Evolutionary conservation across 1,140 invertebrate species (phyloP).

Genomic region (Ectropis grisescens): DNA sequence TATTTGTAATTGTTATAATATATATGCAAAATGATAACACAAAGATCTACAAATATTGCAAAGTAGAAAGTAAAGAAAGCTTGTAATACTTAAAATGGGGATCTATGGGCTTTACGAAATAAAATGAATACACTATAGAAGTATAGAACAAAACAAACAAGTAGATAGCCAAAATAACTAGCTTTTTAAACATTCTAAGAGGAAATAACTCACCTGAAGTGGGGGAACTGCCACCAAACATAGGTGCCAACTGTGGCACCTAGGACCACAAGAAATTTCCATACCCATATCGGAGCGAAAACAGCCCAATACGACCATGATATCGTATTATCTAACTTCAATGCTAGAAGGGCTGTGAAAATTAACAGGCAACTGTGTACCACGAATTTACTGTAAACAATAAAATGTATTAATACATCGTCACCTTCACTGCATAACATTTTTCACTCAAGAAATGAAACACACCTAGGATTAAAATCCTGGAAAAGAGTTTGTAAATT

Average conservation of each 20-base stretch:
- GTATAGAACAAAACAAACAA: no score
- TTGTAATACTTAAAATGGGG: no score
- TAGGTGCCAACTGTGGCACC: conserved; percentile 92
- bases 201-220: conserved; percentile 81
- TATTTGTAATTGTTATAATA: no score
- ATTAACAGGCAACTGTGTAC: conserved; percentile 93
- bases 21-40: no score
- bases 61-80: no score
- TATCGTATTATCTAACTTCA: conserved; percentile 88
- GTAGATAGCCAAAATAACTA: no score
- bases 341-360: conserved; percentile 90
- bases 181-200: no score
- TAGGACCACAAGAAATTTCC: conserved; percentile 92
- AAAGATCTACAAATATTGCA: no score
- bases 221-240: conserved; percentile 95
- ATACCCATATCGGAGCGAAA: conserved; percentile 90
- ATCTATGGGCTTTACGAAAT: no score
- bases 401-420: conserved; percentile 10
- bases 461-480: conserved; percentile 93
- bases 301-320: conserved; percentile 95
- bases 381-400: conserved; percentile 89
- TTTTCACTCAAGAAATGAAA: conserved; percentile 3
- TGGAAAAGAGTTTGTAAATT: conserved; percentile 92
- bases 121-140: no score
- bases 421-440: no score